A percentile compares a stretch with the other conserved stretches of the same genome.
phyloP scores from a whole-genome alignment of 2,113 vertebrate genomes.

The Electrona antarctica region DNA sequence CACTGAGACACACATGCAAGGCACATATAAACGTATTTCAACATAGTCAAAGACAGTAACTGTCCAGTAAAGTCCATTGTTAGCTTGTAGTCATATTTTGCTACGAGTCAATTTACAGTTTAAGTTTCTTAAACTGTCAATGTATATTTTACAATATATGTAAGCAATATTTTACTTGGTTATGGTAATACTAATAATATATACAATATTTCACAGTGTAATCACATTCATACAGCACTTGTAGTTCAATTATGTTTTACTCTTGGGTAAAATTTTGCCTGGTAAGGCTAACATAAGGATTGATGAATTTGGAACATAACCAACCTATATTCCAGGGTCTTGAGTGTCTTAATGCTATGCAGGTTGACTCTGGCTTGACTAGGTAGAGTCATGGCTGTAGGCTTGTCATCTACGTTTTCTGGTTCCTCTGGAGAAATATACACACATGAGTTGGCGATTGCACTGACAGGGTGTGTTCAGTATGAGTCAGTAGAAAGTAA shows the following conservation, averaged over 20 bases:
- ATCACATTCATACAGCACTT: too few species aligned
- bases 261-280: too few species aligned
- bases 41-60: too few species aligned
- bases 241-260: too few species aligned
- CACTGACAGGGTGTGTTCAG: background rate
- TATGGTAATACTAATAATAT: too few species aligned
- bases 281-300: background rate
- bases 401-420: conserved; percentile 48
- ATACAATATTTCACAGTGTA: too few species aligned
- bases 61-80: too few species aligned
- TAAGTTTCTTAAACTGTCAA: background rate
- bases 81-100: background rate
- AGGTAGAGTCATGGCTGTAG: conserved; percentile 91
- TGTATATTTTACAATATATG: background rate
- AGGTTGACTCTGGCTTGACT: conserved; percentile 85
- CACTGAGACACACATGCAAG: conserved; percentile 74
- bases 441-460: background rate
- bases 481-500: background rate
- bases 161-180: background rate
- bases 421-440: conserved; percentile 74
- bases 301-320: background rate
- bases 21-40: background rate
- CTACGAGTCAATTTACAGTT: background rate
- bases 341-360: conserved; percentile 84
- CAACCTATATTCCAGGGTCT: conserved; percentile 87